Evolutionary conservation across 2,797 vertebrate species (phyloP).

Genomic region (Tinamus major): DNA sequence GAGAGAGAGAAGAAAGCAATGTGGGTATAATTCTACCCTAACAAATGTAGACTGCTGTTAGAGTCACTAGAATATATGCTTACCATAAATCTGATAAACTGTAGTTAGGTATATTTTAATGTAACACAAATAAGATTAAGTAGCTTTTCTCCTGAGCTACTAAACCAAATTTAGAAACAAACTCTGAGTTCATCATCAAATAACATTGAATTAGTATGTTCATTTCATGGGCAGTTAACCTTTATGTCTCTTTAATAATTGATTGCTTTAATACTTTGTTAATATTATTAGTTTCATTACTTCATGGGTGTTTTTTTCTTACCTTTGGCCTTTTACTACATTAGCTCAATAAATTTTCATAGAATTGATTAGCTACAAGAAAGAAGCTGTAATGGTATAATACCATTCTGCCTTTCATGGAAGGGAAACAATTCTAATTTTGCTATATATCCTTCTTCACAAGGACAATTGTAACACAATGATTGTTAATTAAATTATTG

Average conservation of each 20-base stretch:
- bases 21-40: background rate
- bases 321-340: slow-evolving; percentile 53
- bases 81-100: background rate
- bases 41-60: background rate
- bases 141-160: slow-evolving; percentile 14
- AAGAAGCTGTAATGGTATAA: slow-evolving; percentile 31
- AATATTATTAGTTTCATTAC: slow-evolving; percentile 64
- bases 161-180: slow-evolving; percentile 47
- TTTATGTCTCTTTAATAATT: slow-evolving; percentile 58
- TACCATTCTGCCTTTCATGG: background rate
- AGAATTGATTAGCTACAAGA: slow-evolving; percentile 50
- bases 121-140: background rate
- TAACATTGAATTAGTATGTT: slow-evolving; percentile 58
- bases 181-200: slow-evolving; percentile 29
- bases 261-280: slow-evolving; percentile 51
- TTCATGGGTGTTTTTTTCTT: slow-evolving; percentile 40
- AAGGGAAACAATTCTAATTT: slow-evolving; percentile 9
- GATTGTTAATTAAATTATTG: slow-evolving; percentile 39
- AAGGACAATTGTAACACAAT: slow-evolving; percentile 20
- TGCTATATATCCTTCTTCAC: background rate
- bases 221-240: slow-evolving; percentile 65
- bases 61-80: fast-evolving
- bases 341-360: slow-evolving; percentile 54
- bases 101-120: background rate
- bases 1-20: background rate